phyloP scores from a whole-genome alignment of 2,113 vertebrate species.

The Dasyurus viverrinus region DNA sequence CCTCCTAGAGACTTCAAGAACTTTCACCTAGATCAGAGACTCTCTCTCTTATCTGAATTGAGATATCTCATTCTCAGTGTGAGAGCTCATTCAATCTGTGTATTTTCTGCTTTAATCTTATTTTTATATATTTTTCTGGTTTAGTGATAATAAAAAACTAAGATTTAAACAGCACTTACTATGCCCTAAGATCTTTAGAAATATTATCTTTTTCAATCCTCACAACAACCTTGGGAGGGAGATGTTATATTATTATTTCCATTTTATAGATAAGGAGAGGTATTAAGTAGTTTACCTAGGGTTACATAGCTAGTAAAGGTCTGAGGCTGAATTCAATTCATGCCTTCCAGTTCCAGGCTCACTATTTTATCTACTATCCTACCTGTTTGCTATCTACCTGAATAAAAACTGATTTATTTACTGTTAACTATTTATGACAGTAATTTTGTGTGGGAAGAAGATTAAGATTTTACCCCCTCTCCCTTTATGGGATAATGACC shows the following conservation, averaged over 20 bases:
- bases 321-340: neutral
- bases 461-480: neutral
- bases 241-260: neutral
- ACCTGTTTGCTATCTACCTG: neutral
- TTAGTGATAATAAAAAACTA: neutral
- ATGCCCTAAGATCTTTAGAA: neutral
- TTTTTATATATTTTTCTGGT: neutral
- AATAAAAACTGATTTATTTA: neutral
- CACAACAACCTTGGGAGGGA: neutral
- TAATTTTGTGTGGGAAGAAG: neutral
- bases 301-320: neutral
- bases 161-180: neutral
- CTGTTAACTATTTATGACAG: neutral
- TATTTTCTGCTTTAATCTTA: neutral
- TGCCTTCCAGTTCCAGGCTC: neutral
- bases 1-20: neutral
- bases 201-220: neutral
- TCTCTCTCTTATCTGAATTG: neutral
- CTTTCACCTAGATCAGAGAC: neutral
- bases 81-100: neutral
- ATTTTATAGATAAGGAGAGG: neutral
- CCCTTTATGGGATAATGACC: neutral
- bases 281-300: neutral
- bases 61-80: neutral
- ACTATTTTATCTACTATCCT: neutral